These are phyloP conservation scores for Vulpes ferrilata DNA, from an alignment of 2,113 vertebrate species.

Conservation along the genomic window DNA sequence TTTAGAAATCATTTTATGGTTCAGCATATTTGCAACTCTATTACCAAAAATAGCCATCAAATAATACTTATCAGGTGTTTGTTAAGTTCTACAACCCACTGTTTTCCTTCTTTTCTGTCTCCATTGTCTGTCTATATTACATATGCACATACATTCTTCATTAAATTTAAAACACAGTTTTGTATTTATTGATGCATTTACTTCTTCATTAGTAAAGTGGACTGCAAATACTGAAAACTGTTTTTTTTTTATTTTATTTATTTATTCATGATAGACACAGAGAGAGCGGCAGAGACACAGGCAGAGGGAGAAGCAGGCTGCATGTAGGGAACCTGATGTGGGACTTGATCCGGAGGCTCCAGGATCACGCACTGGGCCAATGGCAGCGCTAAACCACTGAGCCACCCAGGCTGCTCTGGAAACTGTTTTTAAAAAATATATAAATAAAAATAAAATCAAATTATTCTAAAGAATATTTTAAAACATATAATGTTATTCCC, in stretches of 20 bases:
- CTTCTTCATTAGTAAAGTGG: not conserved
- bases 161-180: not conserved
- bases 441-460: not conserved
- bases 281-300: too few relatives aligned
- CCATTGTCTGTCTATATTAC: not conserved
- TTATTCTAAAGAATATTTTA: not conserved
- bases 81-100: not conserved
- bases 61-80: not conserved
- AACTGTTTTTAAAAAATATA: too few relatives aligned
- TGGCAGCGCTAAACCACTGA: too few relatives aligned
- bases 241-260: too few relatives aligned
- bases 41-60: not conserved
- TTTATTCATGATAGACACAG: too few relatives aligned
- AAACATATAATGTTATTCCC: not conserved
- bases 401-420: too few relatives aligned
- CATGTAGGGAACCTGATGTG: too few relatives aligned
- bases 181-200: not conserved
- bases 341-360: too few relatives aligned
- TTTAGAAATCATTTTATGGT: constrained; percentile 12
- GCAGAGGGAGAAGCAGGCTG: too few relatives aligned
- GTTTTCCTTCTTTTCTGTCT: not conserved
- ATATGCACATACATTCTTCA: not conserved
- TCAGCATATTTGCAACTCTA: not conserved
- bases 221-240: not conserved
- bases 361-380: too few relatives aligned